These are phyloP conservation scores for Pachypanchax playfairii DNA, from an alignment of 2,113 vertebrate genomes.

Conservation along the genomic window DNA sequence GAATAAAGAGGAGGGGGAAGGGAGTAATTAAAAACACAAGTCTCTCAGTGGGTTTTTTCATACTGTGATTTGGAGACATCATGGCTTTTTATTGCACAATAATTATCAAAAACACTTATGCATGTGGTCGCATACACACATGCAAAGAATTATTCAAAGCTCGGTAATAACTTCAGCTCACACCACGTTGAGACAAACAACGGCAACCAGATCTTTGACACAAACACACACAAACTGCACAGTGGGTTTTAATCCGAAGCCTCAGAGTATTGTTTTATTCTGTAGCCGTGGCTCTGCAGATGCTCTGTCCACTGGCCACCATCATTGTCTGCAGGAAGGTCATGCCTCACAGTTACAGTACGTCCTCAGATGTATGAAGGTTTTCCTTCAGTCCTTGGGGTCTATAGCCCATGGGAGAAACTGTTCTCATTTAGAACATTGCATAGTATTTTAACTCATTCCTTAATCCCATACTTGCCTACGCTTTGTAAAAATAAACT, in stretches of 20 bases:
- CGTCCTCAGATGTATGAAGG: conserved; percentile 32
- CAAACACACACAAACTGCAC: conserved; percentile 13
- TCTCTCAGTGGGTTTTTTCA: conserved; percentile 42
- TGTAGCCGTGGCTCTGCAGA: conserved; percentile 27
- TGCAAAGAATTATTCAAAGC: conserved; percentile 28
- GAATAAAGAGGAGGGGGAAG: conserved; percentile 37
- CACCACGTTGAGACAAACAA: conserved; percentile 31
- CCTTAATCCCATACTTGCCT: conserved; percentile 17
- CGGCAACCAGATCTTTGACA: conserved; percentile 5
- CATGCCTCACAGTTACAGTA: conserved; percentile 40
- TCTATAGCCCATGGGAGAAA: conserved; percentile 50
- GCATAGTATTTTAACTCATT: conserved; percentile 39
- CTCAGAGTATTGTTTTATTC: conserved; percentile 17
- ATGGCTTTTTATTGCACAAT: conserved; percentile 47
- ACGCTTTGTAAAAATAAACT: neutral
- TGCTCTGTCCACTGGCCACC: conserved; percentile 23
- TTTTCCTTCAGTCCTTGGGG: conserved; percentile 43
- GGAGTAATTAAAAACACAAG: conserved; percentile 74
- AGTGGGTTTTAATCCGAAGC: conserved; percentile 20
- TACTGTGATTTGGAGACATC: conserved; percentile 18
- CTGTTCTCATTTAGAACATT: conserved; percentile 54
- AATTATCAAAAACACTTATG: conserved; percentile 33
- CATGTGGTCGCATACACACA: conserved; percentile 30
- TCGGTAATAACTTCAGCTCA: conserved; percentile 35
- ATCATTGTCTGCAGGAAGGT: conserved; percentile 45